Evolutionary conservation across 2,113 vertebrate genomes (phyloP), one percentile per base, ranked within the genome.

Genomic region (Illadopsis cleaveri): DNA sequence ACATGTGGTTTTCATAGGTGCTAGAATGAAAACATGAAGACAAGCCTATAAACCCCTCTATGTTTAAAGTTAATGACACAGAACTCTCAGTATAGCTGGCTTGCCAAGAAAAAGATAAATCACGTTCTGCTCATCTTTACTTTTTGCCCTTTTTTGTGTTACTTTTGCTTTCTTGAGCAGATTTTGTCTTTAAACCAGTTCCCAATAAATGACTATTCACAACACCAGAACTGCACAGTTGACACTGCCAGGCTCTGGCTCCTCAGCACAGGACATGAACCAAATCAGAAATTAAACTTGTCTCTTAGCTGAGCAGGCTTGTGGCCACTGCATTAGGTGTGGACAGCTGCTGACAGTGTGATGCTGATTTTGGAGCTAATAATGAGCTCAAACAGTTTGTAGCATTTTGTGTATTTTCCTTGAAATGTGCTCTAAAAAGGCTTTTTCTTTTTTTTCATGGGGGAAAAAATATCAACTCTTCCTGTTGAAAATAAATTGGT

Each of bases 1-100:
- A 57, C 69, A 45, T 60, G 48, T 92, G 77, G 40, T 89, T 95
- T 94, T 92, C 79, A n/a, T 80, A 90, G 88, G 66, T 89, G 42
- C 80, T 92, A 68, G 79, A 94, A 92, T 70, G 58, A 73, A 90
- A 90, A 66, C 58, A 75, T 3, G 5, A 92, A 82, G 73, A 25
- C 45, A 77, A 73, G n/a, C 45, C 35, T 45, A 20, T 65, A 77
- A 86, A 54, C 37, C 23, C 27, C 50, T 66, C 62, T 54, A 6
- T 80, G 58, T 72, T 60, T 77, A 22, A 89, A 70, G 47, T 57
- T 44, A 82, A 69, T 76, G 57, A 45, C 56, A 65, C 0, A 3
- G 53, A 82, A 89, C 76, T 44, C 22, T 75, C 47, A 88, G 12
- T n/a, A 44, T 23, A 60, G 62, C n/a, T 81, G 23, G 1, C 50